Evolutionary conservation across 1,140 invertebrate species (phyloP), one percentile per base, ranked within the genome.

Genomic region (Leguminivora glycinivorella): DNA sequence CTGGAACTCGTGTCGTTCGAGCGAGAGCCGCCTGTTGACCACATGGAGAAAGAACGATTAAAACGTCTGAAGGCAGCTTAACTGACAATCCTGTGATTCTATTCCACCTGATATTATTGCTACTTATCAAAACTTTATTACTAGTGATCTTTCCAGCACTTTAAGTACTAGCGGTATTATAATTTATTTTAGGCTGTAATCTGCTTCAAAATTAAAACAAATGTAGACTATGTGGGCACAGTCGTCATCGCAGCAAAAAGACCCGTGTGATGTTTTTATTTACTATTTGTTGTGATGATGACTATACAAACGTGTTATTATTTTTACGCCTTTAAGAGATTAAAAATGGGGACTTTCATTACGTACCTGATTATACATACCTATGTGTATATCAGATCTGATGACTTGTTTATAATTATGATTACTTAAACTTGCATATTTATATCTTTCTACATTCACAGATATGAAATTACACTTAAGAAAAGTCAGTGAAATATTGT

Each of bases 1-100:
- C 68, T 92, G 79, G 92, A 92, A 73, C 67, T 92, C 24, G 79
- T 82, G 29, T 91, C 92, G 2, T 92, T 89, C 72, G 90, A 92
- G 29, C 83, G 92, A 2, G 92, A 92, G 73, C 87, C 88, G 0
- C 92, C 92, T 0, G 81, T 82, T 5, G 91, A 92, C 74, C 84
- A 90, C 56, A 75, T 84, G 60, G 92, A 92, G 75, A 92, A 92
- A 71, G 90, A 92, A 56, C 83, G 90, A 0, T 74, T 89, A 69
- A 92, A 92, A 70, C 80, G 87, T 3, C 81, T 92, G 7, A 86
- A 88, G 29, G 85, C 83, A 12, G 83, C 77, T 71, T 78, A 83
- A 77, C 38, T 19, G 52, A 67, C 73, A n/a, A 38, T 56, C 52
- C 58, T 72, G 69, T 72, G 67, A 58, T 76, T 72, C 52, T 52